Evolutionary conservation across 2,888 invertebrate species (phyloP), one percentile per base, ranked within the genome.

Genomic region (Folsomia candida): DNA sequence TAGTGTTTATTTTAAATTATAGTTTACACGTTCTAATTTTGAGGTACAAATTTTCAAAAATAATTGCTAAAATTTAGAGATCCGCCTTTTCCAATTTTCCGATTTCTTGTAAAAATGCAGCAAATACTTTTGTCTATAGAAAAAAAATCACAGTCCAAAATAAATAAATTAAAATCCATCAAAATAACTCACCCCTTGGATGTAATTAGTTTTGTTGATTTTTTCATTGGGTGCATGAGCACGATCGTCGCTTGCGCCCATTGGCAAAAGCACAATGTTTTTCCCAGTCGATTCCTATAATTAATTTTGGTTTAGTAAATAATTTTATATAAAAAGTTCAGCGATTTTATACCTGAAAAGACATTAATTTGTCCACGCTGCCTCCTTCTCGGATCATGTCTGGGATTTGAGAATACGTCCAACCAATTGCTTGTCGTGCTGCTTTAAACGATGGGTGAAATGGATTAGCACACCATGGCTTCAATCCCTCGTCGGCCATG

Each of bases 211-310:
- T 70, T 91, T 85, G 85, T 97, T 91, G 79, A 98, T 86, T 84
- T 98, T 98, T 85, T 98, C 98, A 85, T 98, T 98, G 85, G 98
- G 94, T 18, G 96, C 95, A 86, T 99, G 98, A 70, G 98, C 97
- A 80, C 97, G 97, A 84, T 99, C 98, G 84, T 98, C 97, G 69
- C 91, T 90, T 68, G 92, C 90, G 63, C 98, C 98, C 83, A 99
- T 91, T 1, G 98, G 98, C 78, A 99, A 86, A 75, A 99, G 86
- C 81, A 98, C 87, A 67, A 97, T 95, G 85, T 94, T 97, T 83
- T 93, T 93, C 0, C 91, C 91, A 67, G 95, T 95, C 18, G 91
- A 90, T 84, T 96, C 91, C 85, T 93, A 90, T 6, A 78, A 80
- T 24, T 9, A 26, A 60, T 11, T 47, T 18, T 18, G 18, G n/a